These are phyloP conservation scores for Streptopelia turtur DNA, from an alignment of 2,797 vertebrate species.

Conservation along the genomic window DNA sequence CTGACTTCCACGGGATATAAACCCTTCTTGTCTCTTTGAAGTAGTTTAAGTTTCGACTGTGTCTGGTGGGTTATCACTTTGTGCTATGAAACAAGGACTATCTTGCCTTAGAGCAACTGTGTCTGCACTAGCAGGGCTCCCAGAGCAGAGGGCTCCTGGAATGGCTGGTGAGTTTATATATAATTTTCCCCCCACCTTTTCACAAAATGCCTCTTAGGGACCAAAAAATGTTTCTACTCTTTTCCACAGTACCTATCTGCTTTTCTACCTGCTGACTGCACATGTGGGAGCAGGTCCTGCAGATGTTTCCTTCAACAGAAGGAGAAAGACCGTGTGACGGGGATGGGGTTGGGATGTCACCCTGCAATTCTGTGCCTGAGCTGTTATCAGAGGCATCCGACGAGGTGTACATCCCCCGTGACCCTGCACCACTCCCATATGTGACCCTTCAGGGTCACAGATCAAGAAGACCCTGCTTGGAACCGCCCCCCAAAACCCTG, in stretches of 20 bases:
- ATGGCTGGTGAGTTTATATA: background rate
- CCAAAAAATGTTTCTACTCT: background rate
- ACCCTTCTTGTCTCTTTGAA: background rate
- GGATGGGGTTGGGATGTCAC: background rate
- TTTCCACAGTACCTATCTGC: background rate
- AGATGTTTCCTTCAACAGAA: background rate
- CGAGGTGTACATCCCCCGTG: accelerated
- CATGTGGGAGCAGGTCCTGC: background rate
- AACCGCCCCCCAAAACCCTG: background rate
- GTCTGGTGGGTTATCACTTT: background rate
- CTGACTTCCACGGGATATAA: background rate
- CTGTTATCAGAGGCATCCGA: background rate
- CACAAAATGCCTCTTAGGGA: background rate
- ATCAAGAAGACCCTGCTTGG: background rate
- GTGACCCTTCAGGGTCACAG: background rate
- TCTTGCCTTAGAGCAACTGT: background rate
- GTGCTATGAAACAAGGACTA: background rate
- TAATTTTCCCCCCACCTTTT: background rate
- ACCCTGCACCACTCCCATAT: accelerated
- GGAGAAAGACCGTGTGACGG: background rate
- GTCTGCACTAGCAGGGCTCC: background rate
- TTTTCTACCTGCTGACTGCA: background rate
- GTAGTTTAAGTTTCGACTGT: background rate
- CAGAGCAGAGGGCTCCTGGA: background rate
- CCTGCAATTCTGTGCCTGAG: accelerated